Evolutionary conservation across 2,797 vertebrate species (phyloP).

Genomic region (Diplodus sargus): DNA sequence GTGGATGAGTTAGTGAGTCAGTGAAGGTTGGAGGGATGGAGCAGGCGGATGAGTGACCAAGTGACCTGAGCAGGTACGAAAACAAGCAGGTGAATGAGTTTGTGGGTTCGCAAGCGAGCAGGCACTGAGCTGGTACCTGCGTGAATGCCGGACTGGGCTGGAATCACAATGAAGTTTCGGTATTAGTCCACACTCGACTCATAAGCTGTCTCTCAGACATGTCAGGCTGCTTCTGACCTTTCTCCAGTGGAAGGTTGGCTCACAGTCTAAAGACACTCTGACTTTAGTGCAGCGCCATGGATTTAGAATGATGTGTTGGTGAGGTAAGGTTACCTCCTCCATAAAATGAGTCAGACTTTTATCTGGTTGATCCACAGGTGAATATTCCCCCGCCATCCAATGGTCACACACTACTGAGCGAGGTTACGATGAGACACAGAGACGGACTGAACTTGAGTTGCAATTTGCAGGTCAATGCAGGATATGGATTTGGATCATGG

Average conservation of each 20-base stretch:
- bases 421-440: slow-evolving; percentile 26
- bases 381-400: slow-evolving; percentile 35
- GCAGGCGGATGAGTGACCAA: slow-evolving; percentile 48
- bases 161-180: slow-evolving; percentile 52
- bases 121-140: slow-evolving; percentile 33
- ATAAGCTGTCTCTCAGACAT: slow-evolving; percentile 50
- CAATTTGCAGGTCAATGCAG: slow-evolving; percentile 20
- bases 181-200: slow-evolving; percentile 47
- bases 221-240: slow-evolving; percentile 61
- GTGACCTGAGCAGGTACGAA: slow-evolving; percentile 29
- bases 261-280: slow-evolving; percentile 39
- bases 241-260: slow-evolving; percentile 47
- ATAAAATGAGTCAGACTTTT: slow-evolving; percentile 45
- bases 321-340: slow-evolving; percentile 34
- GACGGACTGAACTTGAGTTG: slow-evolving; percentile 15
- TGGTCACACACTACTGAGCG: slow-evolving; percentile 14
- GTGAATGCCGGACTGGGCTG: slow-evolving; percentile 28
- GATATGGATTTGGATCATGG: slow-evolving; percentile 23
- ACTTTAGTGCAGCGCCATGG: slow-evolving; percentile 34
- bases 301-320: slow-evolving; percentile 50
- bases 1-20: slow-evolving; percentile 55
- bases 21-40: slow-evolving; percentile 49
- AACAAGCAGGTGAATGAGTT: slow-evolving; percentile 33
- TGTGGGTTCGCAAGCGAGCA: slow-evolving; percentile 25
- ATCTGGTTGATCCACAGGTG: slow-evolving; percentile 52